Conservation (phyloP, 2,888 invertebrate genomes). For the Mactromeris polynyma region DNA sequence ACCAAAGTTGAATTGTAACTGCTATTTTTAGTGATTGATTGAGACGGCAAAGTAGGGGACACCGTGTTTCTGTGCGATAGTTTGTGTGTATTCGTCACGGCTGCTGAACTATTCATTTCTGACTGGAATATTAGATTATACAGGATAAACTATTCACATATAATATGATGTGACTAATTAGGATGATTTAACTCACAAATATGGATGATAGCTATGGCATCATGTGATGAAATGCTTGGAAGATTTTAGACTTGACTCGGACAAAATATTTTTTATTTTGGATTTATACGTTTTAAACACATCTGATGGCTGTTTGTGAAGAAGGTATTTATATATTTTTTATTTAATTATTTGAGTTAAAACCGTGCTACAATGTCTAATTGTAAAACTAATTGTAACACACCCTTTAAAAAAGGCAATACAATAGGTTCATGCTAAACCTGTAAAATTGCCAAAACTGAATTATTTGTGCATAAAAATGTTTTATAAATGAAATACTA, state of each 20-base stretch:
- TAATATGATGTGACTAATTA: not conserved
- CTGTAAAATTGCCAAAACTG: no score
- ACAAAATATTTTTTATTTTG: not conserved
- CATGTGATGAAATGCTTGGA: not conserved
- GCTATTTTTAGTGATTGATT: constrained; percentile 15
- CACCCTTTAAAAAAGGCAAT: no score
- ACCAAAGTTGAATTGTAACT: constrained; percentile 7
- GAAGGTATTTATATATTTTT: constrained; percentile 24
- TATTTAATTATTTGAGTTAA: not conserved
- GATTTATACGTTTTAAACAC: not conserved
- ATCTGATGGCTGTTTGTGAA: constrained; percentile 42
- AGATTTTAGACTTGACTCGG: not conserved
- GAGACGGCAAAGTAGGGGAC: not conserved
- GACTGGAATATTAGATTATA: not conserved
- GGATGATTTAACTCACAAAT: constrained; percentile 1
- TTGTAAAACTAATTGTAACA: no score
- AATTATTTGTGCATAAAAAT: no score
- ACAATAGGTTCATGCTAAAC: no score
- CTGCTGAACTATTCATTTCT: not conserved
- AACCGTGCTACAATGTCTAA: no score
- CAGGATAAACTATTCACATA: not conserved
- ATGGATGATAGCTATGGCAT: not conserved
- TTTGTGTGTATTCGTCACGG: not conserved
- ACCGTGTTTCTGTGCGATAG: not conserved
- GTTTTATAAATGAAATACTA: no score